Evolutionary conservation across 2,113 vertebrate species (phyloP).

Genomic region (Hoplias malabaricus): DNA sequence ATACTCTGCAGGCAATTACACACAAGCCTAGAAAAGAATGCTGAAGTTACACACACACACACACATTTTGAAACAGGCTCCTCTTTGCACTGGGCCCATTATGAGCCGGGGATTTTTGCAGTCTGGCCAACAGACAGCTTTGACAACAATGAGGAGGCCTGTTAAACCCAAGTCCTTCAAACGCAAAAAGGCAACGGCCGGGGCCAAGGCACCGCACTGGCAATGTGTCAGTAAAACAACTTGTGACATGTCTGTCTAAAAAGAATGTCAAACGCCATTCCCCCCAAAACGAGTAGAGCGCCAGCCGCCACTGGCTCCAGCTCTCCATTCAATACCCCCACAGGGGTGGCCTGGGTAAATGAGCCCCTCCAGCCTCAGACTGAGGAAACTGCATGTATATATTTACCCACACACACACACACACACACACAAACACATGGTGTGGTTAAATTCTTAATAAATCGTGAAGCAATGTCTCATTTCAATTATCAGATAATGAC

Average conservation of each 20-base stretch:
- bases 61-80: conserved; percentile 46
- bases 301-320: conserved; percentile 8
- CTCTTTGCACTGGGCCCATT: conserved; percentile 56
- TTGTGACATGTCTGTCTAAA: conserved; percentile 66
- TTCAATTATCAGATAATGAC: too few species aligned
- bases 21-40: conserved; percentile 51
- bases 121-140: conserved; percentile 62
- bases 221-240: conserved; percentile 69
- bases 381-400: too few species aligned
- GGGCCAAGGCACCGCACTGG: conserved; percentile 57
- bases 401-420: too few species aligned
- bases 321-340: not conserved
- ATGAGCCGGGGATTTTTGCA: conserved; percentile 66
- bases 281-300: conserved; percentile 4
- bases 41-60: conserved; percentile 39
- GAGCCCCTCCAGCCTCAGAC: not conserved
- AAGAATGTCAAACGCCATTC: conserved; percentile 42
- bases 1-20: conserved; percentile 54
- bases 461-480: too few species aligned
- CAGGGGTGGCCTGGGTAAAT: not conserved
- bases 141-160: conserved; percentile 71
- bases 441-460: too few species aligned
- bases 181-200: conserved; percentile 56
- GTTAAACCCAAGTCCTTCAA: conserved; percentile 63
- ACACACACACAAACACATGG: too few species aligned